These are phyloP conservation scores for Platysternon megacephalum DNA, from an alignment of 2,113 vertebrate genomes.

Conservation along the genomic window DNA sequence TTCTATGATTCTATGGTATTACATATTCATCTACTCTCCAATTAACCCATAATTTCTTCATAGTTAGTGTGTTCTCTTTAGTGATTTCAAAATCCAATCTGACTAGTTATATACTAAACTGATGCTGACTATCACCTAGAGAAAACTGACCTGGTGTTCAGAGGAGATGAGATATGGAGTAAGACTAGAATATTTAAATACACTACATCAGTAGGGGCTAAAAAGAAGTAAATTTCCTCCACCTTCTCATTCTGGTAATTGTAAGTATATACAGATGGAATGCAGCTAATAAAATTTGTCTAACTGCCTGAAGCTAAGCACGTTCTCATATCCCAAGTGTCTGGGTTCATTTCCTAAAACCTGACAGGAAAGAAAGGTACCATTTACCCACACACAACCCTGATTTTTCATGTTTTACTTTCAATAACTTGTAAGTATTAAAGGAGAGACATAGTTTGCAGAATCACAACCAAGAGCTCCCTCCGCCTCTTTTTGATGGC, in stretches of 20 bases:
- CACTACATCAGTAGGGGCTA: background rate
- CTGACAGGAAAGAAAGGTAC: background rate
- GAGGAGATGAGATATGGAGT: background rate
- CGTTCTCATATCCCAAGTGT: background rate
- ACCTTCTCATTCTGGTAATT: background rate
- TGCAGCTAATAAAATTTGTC: background rate
- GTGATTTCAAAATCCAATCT: background rate
- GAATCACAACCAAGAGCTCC: background rate
- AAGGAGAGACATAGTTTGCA: background rate
- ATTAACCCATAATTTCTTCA: background rate
- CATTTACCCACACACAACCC: background rate
- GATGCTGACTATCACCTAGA: background rate
- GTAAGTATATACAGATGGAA: background rate
- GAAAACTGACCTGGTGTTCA: background rate
- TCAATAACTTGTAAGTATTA: background rate
- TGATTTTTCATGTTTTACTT: background rate
- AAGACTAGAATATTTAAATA: background rate
- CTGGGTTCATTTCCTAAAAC: background rate
- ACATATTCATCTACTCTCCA: background rate
- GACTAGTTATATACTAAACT: background rate
- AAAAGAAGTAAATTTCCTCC: background rate
- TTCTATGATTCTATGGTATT: too few species aligned
- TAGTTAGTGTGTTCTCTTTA: background rate
- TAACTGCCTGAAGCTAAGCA: background rate
- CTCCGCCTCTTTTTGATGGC: background rate